A percentile compares a stretch with the other conserved stretches of the same genome.
Evolutionary conservation across 2,888 invertebrate species (phyloP).

Genomic region (Pandemis heparana): DNA sequence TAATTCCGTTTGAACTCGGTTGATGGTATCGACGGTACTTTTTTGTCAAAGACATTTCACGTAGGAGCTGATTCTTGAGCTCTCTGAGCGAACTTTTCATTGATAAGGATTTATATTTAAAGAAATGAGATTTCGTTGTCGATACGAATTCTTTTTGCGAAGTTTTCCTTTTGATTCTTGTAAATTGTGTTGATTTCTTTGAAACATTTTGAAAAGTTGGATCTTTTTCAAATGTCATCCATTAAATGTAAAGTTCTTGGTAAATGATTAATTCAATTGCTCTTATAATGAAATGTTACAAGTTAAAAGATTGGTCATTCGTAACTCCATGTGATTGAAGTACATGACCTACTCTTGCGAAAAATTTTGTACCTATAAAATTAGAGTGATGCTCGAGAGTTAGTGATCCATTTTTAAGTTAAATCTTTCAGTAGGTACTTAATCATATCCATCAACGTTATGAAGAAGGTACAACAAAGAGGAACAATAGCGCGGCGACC

Average conservation of each 20-base stretch:
- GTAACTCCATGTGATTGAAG: too few relatives aligned
- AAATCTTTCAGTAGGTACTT: background rate
- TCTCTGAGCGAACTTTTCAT: conserved; percentile 36
- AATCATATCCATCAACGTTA: background rate
- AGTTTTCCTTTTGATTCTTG: conserved; percentile 18
- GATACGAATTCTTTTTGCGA: conserved; percentile 23
- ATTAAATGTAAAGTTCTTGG: background rate
- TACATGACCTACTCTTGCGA: too few relatives aligned
- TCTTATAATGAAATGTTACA: background rate
- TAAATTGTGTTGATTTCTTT: conserved; percentile 22
- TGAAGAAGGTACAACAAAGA: conserved; percentile 25
- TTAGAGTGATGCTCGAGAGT: too few relatives aligned
- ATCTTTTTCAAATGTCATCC: background rate
- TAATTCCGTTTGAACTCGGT: conserved; percentile 18
- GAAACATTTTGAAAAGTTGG: conserved; percentile 15
- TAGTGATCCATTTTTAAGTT: too few relatives aligned
- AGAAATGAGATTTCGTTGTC: conserved; percentile 19
- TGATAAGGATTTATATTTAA: conserved; percentile 40
- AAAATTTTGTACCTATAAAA: too few relatives aligned
- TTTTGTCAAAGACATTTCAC: conserved; percentile 26
- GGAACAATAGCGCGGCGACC: conserved; percentile 23
- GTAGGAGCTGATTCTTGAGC: conserved; percentile 25
- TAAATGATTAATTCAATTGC: background rate
- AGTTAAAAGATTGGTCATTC: too few relatives aligned
- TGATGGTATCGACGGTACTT: conserved; percentile 17